A percentile compares a stretch with the other conserved stretches of the same genome.
Conservation (phyloP, 1,140 invertebrate species). For the Bombus breviceps region DNA sequence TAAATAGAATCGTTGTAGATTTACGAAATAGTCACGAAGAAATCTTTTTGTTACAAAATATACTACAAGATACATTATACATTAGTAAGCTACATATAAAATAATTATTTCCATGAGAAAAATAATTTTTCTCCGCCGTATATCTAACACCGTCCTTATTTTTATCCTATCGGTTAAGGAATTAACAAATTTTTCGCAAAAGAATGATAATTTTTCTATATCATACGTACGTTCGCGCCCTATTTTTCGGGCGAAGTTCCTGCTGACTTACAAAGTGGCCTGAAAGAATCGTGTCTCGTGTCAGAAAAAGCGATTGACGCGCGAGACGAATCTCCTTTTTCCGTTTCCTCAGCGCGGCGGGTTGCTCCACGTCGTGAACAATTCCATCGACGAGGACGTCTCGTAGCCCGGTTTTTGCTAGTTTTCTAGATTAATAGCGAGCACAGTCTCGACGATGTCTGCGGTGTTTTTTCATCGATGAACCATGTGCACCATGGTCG, state of each 20-base stretch:
- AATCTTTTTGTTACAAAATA: no score
- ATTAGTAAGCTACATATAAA: no score
- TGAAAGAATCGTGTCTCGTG: neutral
- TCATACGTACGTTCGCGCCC: neutral
- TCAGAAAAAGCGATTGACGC: neutral
- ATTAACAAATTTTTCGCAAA: neutral
- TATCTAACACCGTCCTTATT: no score
- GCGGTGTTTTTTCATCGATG: neutral
- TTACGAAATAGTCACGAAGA: no score
- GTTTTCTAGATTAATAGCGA: slow-evolving; percentile 3
- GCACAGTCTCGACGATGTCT: slow-evolving; percentile 13
- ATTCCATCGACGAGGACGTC: slow-evolving; percentile 2
- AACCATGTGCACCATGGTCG: neutral
- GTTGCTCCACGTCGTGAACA: neutral
- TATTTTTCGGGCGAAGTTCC: neutral
- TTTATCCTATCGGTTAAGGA: no score
- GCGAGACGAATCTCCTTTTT: slow-evolving; percentile 22
- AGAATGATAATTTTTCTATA: neutral
- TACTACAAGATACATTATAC: no score
- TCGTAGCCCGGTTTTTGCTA: neutral
- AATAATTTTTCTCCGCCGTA: no score
- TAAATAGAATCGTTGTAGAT: no score
- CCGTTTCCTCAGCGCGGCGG: neutral
- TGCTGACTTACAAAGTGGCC: neutral
- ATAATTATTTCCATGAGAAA: no score